Percentiles rank a stretch among this genome's conserved stretches.
These are phyloP conservation scores for Leptopilina syphax DNA, from an alignment of 2,888 invertebrate species.

Conservation along the genomic window DNA sequence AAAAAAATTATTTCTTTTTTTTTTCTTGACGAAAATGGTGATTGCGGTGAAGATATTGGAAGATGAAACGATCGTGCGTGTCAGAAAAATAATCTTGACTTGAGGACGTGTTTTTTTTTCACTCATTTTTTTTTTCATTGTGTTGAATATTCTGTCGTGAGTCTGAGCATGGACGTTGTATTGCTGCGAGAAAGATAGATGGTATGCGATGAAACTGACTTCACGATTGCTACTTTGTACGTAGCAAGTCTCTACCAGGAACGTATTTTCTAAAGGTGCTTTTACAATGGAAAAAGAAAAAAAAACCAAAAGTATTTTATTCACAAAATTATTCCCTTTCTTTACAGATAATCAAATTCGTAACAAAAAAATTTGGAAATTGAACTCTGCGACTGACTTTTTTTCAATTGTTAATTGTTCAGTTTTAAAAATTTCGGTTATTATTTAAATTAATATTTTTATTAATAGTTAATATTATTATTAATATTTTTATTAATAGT, in stretches of 20 bases:
- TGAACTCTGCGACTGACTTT: no score
- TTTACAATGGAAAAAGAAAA: no score
- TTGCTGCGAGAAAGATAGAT: constrained; percentile 31
- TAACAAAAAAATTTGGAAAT: no score
- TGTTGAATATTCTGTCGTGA: constrained; percentile 22
- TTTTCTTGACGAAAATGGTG: neutral
- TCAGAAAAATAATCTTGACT: constrained; percentile 19
- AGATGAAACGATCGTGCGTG: constrained; percentile 19
- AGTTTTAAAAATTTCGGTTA: no score
- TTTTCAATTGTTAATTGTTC: no score
- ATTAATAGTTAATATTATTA: no score
- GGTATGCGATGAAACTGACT: constrained; percentile 23
- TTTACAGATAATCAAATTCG: no score
- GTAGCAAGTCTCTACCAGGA: neutral
- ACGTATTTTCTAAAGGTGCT: no score
- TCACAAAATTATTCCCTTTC: no score
- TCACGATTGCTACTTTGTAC: constrained; percentile 30
- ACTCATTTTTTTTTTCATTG: neutral
- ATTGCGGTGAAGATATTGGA: neutral
- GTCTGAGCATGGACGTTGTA: constrained; percentile 1
- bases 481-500: no score
- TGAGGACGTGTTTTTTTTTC: neutral
- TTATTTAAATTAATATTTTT: no score
- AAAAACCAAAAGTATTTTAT: no score
- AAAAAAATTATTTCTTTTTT: neutral